Percentiles rank a stretch among this genome's conserved stretches.
These are phyloP conservation scores for Epinephelus cyanopodus DNA, from an alignment of 2,113 vertebrate genomes.

Conservation along the genomic window DNA sequence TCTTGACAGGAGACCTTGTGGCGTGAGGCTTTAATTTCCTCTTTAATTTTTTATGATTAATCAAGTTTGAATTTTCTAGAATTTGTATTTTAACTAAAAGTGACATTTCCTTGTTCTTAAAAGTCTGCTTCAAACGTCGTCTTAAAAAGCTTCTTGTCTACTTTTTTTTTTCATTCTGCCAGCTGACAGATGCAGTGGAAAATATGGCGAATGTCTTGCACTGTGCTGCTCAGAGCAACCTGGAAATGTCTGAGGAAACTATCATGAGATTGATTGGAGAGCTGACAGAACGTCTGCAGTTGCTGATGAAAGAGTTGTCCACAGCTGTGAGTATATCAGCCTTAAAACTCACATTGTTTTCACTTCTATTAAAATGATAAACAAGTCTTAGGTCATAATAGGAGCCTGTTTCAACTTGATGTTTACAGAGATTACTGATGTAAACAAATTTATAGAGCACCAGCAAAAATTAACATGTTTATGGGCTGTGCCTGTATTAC, in stretches of 20 bases:
- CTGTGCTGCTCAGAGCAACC: constrained; percentile 72
- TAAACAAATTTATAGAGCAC: not conserved
- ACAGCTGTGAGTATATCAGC: constrained; percentile 61
- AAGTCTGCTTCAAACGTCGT: not conserved
- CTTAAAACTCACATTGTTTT: not conserved
- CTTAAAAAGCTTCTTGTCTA: not conserved
- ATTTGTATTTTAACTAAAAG: not conserved
- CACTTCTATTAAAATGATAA: too few species aligned
- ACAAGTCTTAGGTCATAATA: too few species aligned
- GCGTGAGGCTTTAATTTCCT: constrained; percentile 60
- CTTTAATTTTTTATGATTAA: not conserved
- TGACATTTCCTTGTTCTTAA: not conserved
- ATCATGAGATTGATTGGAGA: constrained; percentile 66
- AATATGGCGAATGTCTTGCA: constrained; percentile 73
- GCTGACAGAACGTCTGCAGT: constrained; percentile 71
- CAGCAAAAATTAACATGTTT: not conserved
- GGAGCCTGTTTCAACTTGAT: not conserved
- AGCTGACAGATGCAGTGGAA: constrained; percentile 74
- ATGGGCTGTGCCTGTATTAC: not conserved
- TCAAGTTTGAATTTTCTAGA: not conserved
- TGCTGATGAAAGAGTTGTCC: constrained; percentile 72
- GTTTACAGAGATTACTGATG: not conserved
- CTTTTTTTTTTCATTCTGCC: not conserved
- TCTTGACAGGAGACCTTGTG: constrained; percentile 63
- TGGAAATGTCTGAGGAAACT: constrained; percentile 71